phyloP scores from a whole-genome alignment of 92 coral and sea anemone genomes.

The Siderastrea siderea region DNA sequence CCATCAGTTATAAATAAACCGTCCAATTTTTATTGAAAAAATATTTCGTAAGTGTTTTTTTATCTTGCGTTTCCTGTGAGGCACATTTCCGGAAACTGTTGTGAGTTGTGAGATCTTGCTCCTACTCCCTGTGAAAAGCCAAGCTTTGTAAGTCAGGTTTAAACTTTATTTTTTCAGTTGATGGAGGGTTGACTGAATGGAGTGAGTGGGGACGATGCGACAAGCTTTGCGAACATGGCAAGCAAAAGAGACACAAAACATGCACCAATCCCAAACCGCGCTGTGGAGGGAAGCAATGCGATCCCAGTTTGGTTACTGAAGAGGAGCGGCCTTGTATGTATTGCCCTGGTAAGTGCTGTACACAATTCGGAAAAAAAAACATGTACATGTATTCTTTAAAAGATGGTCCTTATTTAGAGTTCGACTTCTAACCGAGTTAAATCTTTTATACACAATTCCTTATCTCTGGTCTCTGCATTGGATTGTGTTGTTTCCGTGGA shows the following conservation, averaged over 20 bases:
- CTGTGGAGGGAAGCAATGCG: conserved; percentile 78
- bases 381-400: too few relatives aligned
- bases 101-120: background rate
- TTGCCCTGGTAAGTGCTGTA: conserved; percentile 68
- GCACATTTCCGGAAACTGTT: too few relatives aligned
- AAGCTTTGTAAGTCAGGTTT: background rate
- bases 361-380: too few relatives aligned
- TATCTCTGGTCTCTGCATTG: too few relatives aligned
- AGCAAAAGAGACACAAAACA: conserved; percentile 54
- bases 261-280: conserved; percentile 80
- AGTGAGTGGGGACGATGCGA: conserved; percentile 78
- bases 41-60: too few relatives aligned
- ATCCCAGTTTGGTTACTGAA: conserved; percentile 12
- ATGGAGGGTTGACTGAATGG: conserved; percentile 80
- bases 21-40: too few relatives aligned
- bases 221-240: conserved; percentile 65
- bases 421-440: too few relatives aligned
- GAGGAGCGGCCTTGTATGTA: conserved; percentile 66
- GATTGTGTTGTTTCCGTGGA: too few relatives aligned
- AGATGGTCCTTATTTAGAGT: too few relatives aligned
- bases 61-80: too few relatives aligned
- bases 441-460: too few relatives aligned
- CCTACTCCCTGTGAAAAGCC: background rate
- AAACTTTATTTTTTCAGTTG: conserved; percentile 36
- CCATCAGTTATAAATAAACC: too few relatives aligned